Percentiles rank a stretch among this genome's conserved stretches.
Evolutionary conservation across 2,113 vertebrate species (phyloP).

Genomic region (Embiotoca jacksoni): DNA sequence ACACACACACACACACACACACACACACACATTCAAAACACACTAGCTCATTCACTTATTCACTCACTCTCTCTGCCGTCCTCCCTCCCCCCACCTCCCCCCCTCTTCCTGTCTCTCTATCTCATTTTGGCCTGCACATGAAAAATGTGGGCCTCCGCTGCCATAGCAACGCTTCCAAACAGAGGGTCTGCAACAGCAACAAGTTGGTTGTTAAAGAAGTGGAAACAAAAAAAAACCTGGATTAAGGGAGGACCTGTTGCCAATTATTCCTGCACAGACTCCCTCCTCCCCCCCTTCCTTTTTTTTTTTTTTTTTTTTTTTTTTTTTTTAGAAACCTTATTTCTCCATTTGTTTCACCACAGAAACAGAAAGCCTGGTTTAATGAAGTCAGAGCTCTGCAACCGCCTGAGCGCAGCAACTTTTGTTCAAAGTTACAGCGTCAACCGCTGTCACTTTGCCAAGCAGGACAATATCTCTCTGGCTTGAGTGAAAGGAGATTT

Average conservation of each 20-base stretch:
- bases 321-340: conserved; percentile 51
- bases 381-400: conserved; percentile 41
- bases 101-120: conserved; percentile 55
- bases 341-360: conserved; percentile 46
- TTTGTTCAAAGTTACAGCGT: conserved; percentile 51
- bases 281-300: background rate
- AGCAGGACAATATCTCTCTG: conserved; percentile 43
- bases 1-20: no score
- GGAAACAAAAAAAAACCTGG: background rate
- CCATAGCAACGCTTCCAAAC: conserved; percentile 79
- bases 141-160: conserved; percentile 75
- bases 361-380: conserved; percentile 59
- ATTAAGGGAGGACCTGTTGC: conserved; percentile 57
- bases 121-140: conserved; percentile 60
- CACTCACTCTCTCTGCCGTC: conserved; percentile 35
- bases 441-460: conserved; percentile 53
- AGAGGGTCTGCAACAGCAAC: conserved; percentile 74
- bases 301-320: conserved; percentile 34
- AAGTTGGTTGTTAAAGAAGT: conserved; percentile 77
- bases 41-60: conserved; percentile 58
- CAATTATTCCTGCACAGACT: conserved; percentile 74
- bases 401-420: conserved; percentile 6
- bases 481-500: conserved; percentile 51
- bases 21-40: conserved; percentile 8
- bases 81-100: conserved; percentile 9